Evolutionary conservation across 2,888 invertebrate genomes (phyloP), one percentile per base, ranked within the genome.

Genomic region (Caenorhabditis sp.): DNA sequence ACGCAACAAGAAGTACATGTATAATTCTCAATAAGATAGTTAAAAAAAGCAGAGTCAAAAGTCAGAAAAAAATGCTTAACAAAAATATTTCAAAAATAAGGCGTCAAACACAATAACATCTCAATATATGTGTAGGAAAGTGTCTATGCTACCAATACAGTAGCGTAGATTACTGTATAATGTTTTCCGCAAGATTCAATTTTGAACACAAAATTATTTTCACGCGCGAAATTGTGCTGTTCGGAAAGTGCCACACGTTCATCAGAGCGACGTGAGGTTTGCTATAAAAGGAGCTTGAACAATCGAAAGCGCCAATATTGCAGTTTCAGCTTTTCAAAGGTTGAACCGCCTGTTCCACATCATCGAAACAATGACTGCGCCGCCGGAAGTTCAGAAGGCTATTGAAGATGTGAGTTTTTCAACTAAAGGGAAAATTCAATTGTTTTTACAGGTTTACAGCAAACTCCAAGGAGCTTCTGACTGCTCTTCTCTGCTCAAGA

Each of bases 401-500:
- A 80, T 84, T 44, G 84, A 84, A 47, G 84, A 80, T 4, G 79
- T 70, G 31, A 54, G 38, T 12, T 41, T 41, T 38, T 2, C 16
- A 19, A 38, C 59, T 24, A 41, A 14, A 6, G 1, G 5, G 2
- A 22, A 10, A n/a, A 26, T 8, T 14, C 31, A 26, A 24, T n/a
- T 14, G 2, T 28, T n/a, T 28, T 74, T 76, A n/a, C 79, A 86
- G 59, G 86, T 84, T 24, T 87, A 35, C 80, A 74, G 81, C 12
- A 88, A 79, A 41, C 85, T 88, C n/a, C 82, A 86, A 70, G 85
- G 49, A 59, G 89, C 91, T 74, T 63, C 85, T 47, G 96, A 97
- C 94, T 97, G 97, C 93, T 96, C 97, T 94, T 97, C 97, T 83
- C 95, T 98, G 93, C 94, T 98, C 94, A 98, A 97, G 95, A 97